Base-by-base conservation (phyloP, 2,888 invertebrate species). In the Drosophila leonis region DNA sequence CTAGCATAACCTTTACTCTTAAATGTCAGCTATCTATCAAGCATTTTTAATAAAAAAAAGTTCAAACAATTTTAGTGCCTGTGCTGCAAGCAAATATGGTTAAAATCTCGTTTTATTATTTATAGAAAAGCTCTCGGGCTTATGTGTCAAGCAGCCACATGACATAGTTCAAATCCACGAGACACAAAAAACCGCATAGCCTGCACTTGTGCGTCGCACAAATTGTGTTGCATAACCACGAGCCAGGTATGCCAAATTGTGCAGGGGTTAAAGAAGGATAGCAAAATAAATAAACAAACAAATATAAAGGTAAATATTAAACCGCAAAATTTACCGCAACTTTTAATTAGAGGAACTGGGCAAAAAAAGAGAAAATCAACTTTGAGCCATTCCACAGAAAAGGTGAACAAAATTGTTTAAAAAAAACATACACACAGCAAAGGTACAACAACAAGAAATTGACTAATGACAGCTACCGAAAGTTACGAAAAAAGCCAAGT, bases 321-420 rank as follows among this genome's bases (percentile, higher is more conserved):
- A 67, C 74, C 80, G 27, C 78, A 77, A 65, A 71, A 66, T 73
- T 9, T 61, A 20, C 72, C 71, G 66, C 77, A 83, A 82, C 80
- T 83, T 83, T 83, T 83, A 83, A 84, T 83, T 83, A 85, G 75
- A 75, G 63, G 51, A 59, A 48, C 41, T n/a, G 15, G 2, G 15
- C 15, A 24, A 44, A 0, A 54, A 35, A n/a, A 33, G 44, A 13
- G 54, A 66, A 60, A 61, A 46, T 57, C 51, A 33, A 51, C 49
- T 10, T 46, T 46, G 46, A n/a, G 46, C 4, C 27, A 15, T 48
- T 10, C 29, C 29, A 1, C 15, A 3, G 13, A 59, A 62, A 20
- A 46, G 20, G 5, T 49, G 70, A 63, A n/a, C n/a, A n/a, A n/a
- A n/a, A n/a, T n/a, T n/a, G n/a, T n/a, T n/a, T n/a, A n/a, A n/a